phyloP scores from a whole-genome alignment of 2,797 vertebrate species.

The Nannoperca obscura region DNA sequence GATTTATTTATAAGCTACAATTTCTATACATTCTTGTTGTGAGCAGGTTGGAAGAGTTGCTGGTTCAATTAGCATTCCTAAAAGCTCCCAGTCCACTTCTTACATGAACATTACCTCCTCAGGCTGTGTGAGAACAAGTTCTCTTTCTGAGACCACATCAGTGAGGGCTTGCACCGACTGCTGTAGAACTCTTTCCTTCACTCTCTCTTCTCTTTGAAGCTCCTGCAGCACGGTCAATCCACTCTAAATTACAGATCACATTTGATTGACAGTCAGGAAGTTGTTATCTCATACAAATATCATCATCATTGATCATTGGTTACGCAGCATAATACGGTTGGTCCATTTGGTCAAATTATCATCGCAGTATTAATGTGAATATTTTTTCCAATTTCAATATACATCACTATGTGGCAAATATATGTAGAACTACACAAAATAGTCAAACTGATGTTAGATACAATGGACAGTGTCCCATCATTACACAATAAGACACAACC shows the following conservation, averaged over 20 bases:
- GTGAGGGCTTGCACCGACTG: constrained; percentile 87
- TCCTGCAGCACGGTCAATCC: constrained; percentile 85
- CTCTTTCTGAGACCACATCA: constrained; percentile 82
- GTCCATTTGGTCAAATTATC: neutral
- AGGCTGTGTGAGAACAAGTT: constrained; percentile 69
- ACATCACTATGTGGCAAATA: neutral
- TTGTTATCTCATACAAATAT: neutral
- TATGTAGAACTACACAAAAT: neutral
- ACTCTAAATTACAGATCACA: constrained; percentile 79
- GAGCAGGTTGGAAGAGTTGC: neutral
- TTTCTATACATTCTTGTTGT: neutral
- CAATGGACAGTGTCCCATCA: neutral
- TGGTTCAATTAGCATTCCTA: neutral
- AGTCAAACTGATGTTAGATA: neutral
- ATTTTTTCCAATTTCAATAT: neutral
- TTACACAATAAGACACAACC: neutral
- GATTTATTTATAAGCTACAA: neutral
- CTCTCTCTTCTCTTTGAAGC: constrained; percentile 83
- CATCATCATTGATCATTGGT: neutral
- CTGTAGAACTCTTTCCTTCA: constrained; percentile 88
- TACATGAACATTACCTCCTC: constrained; percentile 85
- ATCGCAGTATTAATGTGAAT: neutral
- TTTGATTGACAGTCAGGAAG: neutral
- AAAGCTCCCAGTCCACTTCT: too few species aligned
- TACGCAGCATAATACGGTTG: neutral